Conservation (phyloP, 2,888 invertebrate species). For the Linyphia triangularis region DNA sequence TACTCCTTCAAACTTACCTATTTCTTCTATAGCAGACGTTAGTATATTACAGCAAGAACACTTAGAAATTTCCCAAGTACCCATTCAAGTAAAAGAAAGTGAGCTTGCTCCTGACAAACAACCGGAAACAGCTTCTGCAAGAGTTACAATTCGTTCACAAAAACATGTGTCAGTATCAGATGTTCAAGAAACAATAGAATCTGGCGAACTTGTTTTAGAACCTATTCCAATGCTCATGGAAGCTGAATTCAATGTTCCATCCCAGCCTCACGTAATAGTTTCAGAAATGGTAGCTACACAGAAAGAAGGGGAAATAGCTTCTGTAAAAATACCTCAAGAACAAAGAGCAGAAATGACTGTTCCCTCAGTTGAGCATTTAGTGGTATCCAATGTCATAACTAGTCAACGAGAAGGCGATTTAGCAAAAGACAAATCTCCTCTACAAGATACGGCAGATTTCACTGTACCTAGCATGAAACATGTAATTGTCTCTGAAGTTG, state of each 20-base stretch:
- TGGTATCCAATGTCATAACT: conserved; percentile 68
- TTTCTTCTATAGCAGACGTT: conserved; percentile 69
- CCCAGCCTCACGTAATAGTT: conserved; percentile 69
- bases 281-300: conserved; percentile 60
- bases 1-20: conserved; percentile 46
- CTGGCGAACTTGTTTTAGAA: conserved; percentile 79
- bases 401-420: conserved; percentile 73
- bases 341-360: conserved; percentile 66
- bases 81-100: conserved; percentile 76
- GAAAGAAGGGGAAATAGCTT: conserved; percentile 75
- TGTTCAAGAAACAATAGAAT: conserved; percentile 92
- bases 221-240: conserved; percentile 47
- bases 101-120: conserved; percentile 78
- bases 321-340: conserved; percentile 69
- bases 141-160: conserved; percentile 79
- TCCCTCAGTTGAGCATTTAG: conserved; percentile 73
- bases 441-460: conserved; percentile 62
- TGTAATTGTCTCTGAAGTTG: conserved; percentile 68
- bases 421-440: conserved; percentile 48
- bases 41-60: conserved; percentile 75
- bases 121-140: conserved; percentile 77
- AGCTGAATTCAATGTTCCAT: conserved; percentile 69
- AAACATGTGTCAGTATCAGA: conserved; percentile 84
- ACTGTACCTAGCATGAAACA: conserved; percentile 65
- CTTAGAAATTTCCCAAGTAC: conserved; percentile 72